Evolutionary conservation across 2,797 vertebrate species (phyloP), one percentile per base, ranked within the genome.

Genomic region (Erithacus rubecula): DNA sequence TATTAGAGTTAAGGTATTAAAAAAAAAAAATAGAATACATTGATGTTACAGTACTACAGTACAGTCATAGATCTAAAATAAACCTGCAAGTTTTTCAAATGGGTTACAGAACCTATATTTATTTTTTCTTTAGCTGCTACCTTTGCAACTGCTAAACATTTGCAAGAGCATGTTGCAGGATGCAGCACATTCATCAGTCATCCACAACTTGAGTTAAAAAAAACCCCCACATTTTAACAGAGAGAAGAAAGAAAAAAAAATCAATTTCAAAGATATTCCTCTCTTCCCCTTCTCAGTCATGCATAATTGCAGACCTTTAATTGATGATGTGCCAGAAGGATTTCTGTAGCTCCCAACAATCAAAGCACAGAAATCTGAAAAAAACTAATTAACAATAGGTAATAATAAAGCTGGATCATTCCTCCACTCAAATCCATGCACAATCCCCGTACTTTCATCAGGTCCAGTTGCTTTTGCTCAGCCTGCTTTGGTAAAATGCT

Each of bases 401-500:
- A 80, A 47, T 34, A 88, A 60, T 64, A 59, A 58, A 63, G 24
- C 44, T 83, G 89, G 68, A n/a, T 68, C 11, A 2, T 85, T 69
- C 27, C 11, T 10, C 49, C 24, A 47, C 43, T 70, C 32, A n/a
- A 88, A 91, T 49, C 52, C 29, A 89, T 47, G 87, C 27, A 49
- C 43, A 86, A 78, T 5, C 3, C 11, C 37, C n/a, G 26, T 23
- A 44, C 26, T 90, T 83, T 52, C 29, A 83, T 59, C 46, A 55
- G 43, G 30, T 72, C 23, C 36, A 46, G 46, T 49, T 24, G 36
- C 44, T 91, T 91, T 76, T 36, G 19, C 39, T 76, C 13, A 4
- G 43, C 27, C 26, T 60, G 51, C 59, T 92, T 88, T 69, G 69
- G 59, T 53, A 85, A 87, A 91, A 75, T 16, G 22, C 51, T 78